These are phyloP conservation scores for Grapholita molesta DNA, from an alignment of 1,140 invertebrate species.

Conservation along the genomic window DNA sequence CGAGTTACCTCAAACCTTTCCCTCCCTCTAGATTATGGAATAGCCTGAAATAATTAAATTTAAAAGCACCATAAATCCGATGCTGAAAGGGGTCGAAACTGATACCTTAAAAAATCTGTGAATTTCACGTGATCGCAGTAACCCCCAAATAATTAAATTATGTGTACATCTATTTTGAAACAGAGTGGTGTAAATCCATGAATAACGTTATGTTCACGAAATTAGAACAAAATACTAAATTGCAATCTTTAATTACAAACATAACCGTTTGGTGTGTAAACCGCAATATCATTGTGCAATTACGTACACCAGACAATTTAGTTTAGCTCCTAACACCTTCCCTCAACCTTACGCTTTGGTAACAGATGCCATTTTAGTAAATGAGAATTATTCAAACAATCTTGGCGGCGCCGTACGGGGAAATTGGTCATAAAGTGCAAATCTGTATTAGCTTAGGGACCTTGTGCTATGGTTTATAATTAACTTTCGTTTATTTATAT, in stretches of 20 bases:
- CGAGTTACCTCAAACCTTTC: neutral
- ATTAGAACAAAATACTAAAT: constrained; percentile 10
- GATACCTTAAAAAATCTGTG: neutral
- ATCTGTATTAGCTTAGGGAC: constrained; percentile 17
- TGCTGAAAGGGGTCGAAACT: neutral
- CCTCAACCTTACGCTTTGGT: neutral
- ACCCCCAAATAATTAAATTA: neutral
- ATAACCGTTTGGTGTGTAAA: constrained; percentile 15
- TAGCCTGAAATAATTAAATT: neutral
- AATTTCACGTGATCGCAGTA: too few species aligned
- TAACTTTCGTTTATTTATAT: constrained; percentile 14
- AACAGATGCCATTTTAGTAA: neutral
- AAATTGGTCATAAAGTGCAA: constrained; percentile 16
- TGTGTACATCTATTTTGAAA: neutral
- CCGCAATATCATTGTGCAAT: constrained; percentile 17
- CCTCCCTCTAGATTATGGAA: neutral
- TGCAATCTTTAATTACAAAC: constrained; percentile 15
- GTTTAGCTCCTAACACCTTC: neutral
- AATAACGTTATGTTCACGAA: neutral
- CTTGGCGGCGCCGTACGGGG: neutral
- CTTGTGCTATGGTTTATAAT: constrained; percentile 1
- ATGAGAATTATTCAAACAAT: constrained; percentile 17
- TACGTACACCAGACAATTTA: constrained; percentile 6
- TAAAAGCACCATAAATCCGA: neutral
- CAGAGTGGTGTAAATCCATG: neutral